These are phyloP conservation scores for Tipula vernalis DNA, from an alignment of 2,888 invertebrate species.

Conservation along the genomic window DNA sequence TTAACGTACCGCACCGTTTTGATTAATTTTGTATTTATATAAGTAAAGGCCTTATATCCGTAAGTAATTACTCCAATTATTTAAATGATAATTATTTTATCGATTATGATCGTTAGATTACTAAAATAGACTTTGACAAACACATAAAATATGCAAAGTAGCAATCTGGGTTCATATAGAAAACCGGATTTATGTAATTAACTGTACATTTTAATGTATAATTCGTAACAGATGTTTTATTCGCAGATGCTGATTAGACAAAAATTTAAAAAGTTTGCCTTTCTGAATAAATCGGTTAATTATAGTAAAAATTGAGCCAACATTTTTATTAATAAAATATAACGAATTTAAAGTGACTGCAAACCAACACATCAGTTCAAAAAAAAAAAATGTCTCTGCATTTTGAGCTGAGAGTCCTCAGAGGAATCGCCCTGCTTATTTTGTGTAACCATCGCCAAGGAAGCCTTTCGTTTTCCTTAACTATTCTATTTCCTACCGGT, in stretches of 20 bases:
- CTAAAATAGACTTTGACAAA: not conserved
- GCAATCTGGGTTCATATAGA: not conserved
- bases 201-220: not conserved
- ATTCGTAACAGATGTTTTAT: not conserved
- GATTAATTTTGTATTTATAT: not conserved
- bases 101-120: not conserved
- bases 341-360: no score
- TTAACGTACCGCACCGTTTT: not conserved
- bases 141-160: not conserved
- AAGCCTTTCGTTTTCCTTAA: no score
- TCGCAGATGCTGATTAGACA: not conserved
- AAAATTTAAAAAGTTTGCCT: no score
- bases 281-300: no score
- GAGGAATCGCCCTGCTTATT: no score
- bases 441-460: no score
- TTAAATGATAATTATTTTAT: not conserved
- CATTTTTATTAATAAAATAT: no score
- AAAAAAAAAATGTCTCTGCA: no score
- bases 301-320: no score
- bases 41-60: not conserved
- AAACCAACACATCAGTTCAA: no score
- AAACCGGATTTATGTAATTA: not conserved
- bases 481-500: no score
- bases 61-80: not conserved
- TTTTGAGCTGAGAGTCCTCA: no score